These are phyloP conservation scores for Rostratula benghalensis DNA, from an alignment of 2,113 vertebrate species.

Conservation along the genomic window DNA sequence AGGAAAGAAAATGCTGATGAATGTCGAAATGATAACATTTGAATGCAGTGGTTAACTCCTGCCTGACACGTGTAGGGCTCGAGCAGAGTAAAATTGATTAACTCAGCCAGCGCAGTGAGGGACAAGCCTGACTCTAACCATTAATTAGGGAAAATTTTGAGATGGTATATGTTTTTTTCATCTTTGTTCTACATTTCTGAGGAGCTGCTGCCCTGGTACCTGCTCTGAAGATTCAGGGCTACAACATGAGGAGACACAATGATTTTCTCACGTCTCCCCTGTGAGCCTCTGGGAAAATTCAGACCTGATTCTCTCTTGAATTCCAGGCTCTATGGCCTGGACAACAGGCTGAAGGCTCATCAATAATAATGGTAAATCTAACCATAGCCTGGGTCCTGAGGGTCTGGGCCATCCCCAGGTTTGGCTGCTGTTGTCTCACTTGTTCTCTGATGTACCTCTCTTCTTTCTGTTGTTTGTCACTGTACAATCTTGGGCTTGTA, in stretches of 20 bases:
- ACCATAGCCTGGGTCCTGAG: background rate
- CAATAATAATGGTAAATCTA: background rate
- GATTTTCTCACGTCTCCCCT: background rate
- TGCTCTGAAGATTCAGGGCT: background rate
- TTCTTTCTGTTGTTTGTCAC: background rate
- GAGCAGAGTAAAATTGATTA: background rate
- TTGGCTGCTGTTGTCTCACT: background rate
- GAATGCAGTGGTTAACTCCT: constrained; percentile 1
- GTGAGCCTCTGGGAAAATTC: background rate
- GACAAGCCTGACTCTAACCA: background rate
- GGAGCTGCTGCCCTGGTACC: background rate
- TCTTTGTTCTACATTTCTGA: background rate
- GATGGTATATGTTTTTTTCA: background rate
- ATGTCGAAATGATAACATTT: background rate
- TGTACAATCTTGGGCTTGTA: background rate
- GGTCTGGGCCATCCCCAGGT: background rate
- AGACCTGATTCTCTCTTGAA: background rate
- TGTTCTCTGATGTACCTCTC: background rate
- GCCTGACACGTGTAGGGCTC: background rate
- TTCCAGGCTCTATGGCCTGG: background rate
- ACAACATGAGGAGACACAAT: accelerated
- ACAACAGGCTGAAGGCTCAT: background rate
- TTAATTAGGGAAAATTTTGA: background rate
- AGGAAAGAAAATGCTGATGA: background rate
- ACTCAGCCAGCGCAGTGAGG: background rate